Conservation (phyloP, 2,113 vertebrate species). For the Serilophus lunatus region DNA sequence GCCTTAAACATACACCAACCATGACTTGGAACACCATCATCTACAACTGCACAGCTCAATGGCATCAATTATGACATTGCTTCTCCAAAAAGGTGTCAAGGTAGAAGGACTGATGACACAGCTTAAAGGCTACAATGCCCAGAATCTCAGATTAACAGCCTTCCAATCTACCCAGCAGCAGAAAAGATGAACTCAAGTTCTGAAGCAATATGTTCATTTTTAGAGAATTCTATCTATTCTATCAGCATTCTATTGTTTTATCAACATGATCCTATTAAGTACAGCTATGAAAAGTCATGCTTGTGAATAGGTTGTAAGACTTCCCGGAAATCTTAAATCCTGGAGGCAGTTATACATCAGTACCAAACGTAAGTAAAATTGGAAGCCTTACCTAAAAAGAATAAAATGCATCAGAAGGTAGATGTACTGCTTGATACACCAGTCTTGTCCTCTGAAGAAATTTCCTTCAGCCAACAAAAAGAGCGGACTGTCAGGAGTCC, state of each 20-base stretch:
- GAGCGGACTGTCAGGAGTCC: not conserved
- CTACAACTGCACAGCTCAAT: no score
- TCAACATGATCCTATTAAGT: not conserved
- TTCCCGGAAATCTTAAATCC: not conserved
- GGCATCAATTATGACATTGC: no score
- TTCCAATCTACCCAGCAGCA: not conserved
- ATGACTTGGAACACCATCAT: no score
- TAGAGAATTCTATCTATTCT: not conserved
- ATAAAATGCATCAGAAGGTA: not conserved
- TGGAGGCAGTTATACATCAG: not conserved
- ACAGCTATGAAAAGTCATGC: not conserved
- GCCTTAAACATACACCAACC: no score
- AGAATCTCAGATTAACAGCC: no score
- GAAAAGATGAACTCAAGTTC: not conserved
- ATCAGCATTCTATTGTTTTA: not conserved
- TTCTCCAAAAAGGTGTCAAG: no score
- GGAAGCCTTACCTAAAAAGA: not conserved
- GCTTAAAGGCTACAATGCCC: no score
- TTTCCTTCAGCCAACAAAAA: not conserved
- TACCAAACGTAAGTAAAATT: accelerated
- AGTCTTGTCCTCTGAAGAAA: accelerated
- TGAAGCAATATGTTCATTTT: not conserved
- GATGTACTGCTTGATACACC: not conserved
- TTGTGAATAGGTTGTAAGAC: not conserved
- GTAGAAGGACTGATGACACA: no score